Evolutionary conservation across 2,113 vertebrate genomes (phyloP).

Genomic region (Oceanites oceanicus): DNA sequence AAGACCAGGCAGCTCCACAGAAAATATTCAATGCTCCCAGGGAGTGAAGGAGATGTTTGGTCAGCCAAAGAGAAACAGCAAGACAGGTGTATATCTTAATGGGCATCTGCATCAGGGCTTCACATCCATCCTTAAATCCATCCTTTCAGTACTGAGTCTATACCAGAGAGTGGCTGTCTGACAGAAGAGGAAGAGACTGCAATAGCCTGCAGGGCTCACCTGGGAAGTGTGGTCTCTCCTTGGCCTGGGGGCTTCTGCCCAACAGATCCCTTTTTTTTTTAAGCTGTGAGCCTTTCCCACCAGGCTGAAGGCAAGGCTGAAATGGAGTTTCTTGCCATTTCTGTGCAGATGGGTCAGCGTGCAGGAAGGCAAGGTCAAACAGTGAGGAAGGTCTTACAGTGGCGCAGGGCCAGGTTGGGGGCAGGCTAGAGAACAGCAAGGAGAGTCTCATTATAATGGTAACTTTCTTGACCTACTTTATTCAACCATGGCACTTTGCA

Average conservation of each 20-base stretch:
- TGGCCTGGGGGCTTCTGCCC: background rate
- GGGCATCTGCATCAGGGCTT: background rate
- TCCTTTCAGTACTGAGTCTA: background rate
- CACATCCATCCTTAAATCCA: background rate
- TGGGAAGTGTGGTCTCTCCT: background rate
- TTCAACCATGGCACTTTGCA: background rate
- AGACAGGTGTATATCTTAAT: background rate
- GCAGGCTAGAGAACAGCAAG: background rate
- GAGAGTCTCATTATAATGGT: background rate
- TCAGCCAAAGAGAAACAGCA: background rate
- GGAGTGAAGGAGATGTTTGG: background rate
- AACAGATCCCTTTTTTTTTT: background rate
- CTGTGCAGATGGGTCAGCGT: background rate
- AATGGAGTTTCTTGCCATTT: background rate
- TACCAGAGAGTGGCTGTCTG: background rate
- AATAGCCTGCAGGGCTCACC: background rate
- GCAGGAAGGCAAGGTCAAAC: background rate
- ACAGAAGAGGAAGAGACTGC: background rate
- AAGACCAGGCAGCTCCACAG: background rate
- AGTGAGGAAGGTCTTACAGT: background rate
- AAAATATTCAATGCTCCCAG: background rate
- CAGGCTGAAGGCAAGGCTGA: background rate
- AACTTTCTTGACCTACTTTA: constrained; percentile 39
- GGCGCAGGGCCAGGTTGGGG: background rate
- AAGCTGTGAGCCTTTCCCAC: background rate